Conservation (phyloP, 2,888 invertebrate genomes). For the Drosophila limbata region DNA sequence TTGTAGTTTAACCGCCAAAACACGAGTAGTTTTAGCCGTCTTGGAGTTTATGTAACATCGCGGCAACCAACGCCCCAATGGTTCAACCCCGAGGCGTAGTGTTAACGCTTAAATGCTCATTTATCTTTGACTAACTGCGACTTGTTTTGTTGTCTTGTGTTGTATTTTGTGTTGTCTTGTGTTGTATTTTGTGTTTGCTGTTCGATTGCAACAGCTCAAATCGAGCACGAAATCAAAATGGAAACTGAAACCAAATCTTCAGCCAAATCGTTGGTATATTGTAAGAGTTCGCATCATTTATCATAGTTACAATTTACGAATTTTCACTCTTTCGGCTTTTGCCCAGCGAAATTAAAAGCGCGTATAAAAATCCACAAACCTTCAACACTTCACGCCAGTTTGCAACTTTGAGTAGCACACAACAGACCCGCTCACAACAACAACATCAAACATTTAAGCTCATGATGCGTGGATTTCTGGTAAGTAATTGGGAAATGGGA, state of each 20-base stretch:
- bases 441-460: conserved; percentile 15
- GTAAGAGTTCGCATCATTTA: conserved; percentile 69
- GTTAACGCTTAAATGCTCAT: conserved; percentile 71
- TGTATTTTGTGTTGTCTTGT: neutral
- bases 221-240: conserved; percentile 39
- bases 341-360: conserved; percentile 35
- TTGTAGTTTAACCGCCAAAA: conserved; percentile 66
- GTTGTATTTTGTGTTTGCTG: conserved; percentile 7
- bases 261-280: conserved; percentile 48
- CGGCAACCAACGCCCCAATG: conserved; percentile 67
- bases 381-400: conserved; percentile 54
- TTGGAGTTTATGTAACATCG: conserved; percentile 63
- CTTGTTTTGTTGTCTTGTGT: conserved; percentile 14
- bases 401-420: conserved; percentile 39
- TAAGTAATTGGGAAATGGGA: conserved; percentile 49
- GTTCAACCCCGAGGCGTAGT: conserved; percentile 48
- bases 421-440: conserved; percentile 36
- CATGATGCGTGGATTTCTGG: conserved; percentile 88
- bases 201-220: conserved; percentile 63
- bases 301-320: conserved; percentile 60
- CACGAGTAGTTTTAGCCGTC: conserved; percentile 58
- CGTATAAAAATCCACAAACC: conserved; percentile 64
- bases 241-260: conserved; percentile 51
- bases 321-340: conserved; percentile 50
- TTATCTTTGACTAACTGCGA: conserved; percentile 71